Evolutionary conservation across 2,113 vertebrate genomes (phyloP).

Genomic region (Pleuronectes platessa): DNA sequence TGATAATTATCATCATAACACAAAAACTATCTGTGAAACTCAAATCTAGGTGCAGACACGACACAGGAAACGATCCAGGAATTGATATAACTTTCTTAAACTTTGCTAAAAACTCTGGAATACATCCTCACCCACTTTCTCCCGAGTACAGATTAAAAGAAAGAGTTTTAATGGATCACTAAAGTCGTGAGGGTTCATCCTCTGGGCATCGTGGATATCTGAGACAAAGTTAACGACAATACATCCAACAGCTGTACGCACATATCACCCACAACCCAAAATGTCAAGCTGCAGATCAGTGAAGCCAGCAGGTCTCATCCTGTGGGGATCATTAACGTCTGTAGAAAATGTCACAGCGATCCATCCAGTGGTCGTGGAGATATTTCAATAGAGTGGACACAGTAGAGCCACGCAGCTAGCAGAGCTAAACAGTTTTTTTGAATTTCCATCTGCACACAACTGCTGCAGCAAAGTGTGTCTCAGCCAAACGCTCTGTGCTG

Average conservation of each 20-base stretch:
- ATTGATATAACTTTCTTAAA: too few species aligned
- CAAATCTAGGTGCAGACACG: too few species aligned
- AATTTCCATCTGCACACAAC: not conserved
- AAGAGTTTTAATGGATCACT: too few species aligned
- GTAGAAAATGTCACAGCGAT: not conserved
- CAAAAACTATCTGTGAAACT: too few species aligned
- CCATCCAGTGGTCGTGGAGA: not conserved
- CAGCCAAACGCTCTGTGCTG: too few species aligned
- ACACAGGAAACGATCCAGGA: too few species aligned
- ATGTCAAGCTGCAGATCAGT: not conserved
- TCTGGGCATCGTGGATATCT: not conserved
- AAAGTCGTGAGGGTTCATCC: not conserved
- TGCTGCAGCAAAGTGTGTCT: not conserved
- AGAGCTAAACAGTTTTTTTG: not conserved
- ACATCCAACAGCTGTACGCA: not conserved
- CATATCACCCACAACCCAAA: not conserved
- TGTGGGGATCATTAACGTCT: too few species aligned
- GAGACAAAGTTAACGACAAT: not conserved
- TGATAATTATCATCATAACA: too few species aligned
- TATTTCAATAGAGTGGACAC: not conserved
- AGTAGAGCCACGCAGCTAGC: not conserved
- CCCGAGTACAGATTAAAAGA: too few species aligned
- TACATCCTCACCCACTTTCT: too few species aligned
- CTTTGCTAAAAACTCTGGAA: too few species aligned
- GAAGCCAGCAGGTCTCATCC: not conserved